Evolutionary conservation across 2,888 invertebrate species (phyloP), one percentile per base, ranked within the genome.

Genomic region (Oasisia sp.): DNA sequence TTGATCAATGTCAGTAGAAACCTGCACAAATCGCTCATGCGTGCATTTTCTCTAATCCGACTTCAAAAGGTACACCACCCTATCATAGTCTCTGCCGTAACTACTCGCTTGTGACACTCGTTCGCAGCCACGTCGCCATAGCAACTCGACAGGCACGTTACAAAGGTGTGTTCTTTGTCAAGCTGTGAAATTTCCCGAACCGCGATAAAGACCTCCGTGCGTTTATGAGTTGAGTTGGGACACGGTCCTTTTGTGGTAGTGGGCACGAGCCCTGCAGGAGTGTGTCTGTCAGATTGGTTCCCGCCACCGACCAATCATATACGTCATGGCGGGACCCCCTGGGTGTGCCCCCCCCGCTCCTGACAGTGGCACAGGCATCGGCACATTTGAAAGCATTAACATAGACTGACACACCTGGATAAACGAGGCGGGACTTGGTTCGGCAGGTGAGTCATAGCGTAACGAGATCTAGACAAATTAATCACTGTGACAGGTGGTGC

Each of bases 401-500:
- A 4, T 27, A 27, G 74, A 74, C 74, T 19, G 19, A 56, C 74
- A 74, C 74, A 74, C 74, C 74, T 74, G 74, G n/a, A 27, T 27
- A 74, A 27, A 27, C 27, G 74, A 74, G n/a, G 74, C n/a, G 74
- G 74, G n/a, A 74, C 74, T 27, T 3, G 27, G 74, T 27, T 19
- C 27, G 74, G 74, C 27, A 74, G 74, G 74, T 74, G 74, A 74
- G 74, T 74, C 74, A 74, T 74, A 74, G 74, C 74, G 74, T 74
- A 74, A 74, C 74, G 7, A 74, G 74, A 74, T 74, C 74, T 14
- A 19, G 74, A 74, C 19, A 27, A 74, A 74, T 74, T 74, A 74
- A 74, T 74, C 74, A 74, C 74, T 19, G 74, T 74, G 74, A 74
- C 74, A 74, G 74, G 74, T 74, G 74, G 74, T n/a, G 74, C 74